These are phyloP conservation scores for Taenioides sp. DNA, from an alignment of 2,797 vertebrate genomes.

Conservation along the genomic window DNA sequence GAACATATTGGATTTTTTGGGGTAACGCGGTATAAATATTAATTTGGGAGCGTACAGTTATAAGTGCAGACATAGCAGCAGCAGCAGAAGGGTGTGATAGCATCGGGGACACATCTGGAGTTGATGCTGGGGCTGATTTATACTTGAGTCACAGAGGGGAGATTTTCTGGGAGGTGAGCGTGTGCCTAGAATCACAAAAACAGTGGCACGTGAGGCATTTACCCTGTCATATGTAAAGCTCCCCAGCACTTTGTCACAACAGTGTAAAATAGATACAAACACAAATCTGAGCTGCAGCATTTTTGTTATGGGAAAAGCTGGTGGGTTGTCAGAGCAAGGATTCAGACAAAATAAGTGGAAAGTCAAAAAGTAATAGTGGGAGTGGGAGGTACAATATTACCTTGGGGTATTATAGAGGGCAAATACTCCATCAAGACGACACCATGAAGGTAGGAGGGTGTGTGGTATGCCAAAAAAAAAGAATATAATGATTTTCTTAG, in stretches of 20 bases:
- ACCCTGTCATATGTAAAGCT: background rate
- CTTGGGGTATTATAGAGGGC: background rate
- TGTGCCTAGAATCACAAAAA: slow-evolving; percentile 17
- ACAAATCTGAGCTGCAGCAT: background rate
- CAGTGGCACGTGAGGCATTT: background rate
- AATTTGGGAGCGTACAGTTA: background rate
- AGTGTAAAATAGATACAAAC: slow-evolving; percentile 1
- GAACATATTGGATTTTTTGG: background rate
- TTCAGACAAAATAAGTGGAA: background rate
- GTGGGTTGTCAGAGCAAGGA: background rate
- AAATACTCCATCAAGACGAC: background rate
- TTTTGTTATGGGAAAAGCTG: background rate
- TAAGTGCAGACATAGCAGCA: background rate
- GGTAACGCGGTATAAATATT: background rate
- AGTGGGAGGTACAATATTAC: too few relatives aligned
- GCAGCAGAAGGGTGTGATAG: background rate
- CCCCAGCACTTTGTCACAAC: background rate
- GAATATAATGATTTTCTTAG: too few relatives aligned
- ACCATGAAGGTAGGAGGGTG: too few relatives aligned
- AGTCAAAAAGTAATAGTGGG: background rate
- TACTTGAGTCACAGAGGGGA: slow-evolving; percentile 13
- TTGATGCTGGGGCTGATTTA: slow-evolving; percentile 27
- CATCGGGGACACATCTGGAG: slow-evolving; percentile 24
- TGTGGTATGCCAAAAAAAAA: too few relatives aligned
- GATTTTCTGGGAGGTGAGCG: slow-evolving; percentile 3